Percentiles rank a stretch among this genome's conserved stretches.
Evolutionary conservation across 2,888 invertebrate genomes (phyloP).

Genomic region (Crioceris asparagi): DNA sequence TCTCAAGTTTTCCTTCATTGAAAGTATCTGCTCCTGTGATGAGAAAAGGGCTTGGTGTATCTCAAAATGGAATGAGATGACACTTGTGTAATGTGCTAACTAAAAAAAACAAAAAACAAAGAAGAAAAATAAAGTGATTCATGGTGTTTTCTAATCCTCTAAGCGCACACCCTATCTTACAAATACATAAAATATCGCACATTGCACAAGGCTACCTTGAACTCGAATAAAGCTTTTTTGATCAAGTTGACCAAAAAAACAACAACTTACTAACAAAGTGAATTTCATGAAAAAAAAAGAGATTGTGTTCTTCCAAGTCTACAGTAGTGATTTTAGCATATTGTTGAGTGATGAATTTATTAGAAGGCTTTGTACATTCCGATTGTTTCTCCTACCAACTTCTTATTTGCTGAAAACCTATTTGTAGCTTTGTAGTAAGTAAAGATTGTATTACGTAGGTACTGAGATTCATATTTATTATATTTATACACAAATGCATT

Average conservation of each 20-base stretch:
- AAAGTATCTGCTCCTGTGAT: too few relatives aligned
- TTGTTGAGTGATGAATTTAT: constrained; percentile 26
- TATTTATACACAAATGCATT: too few relatives aligned
- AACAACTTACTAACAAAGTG: constrained; percentile 19
- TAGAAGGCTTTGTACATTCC: constrained; percentile 29
- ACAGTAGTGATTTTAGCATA: constrained; percentile 25
- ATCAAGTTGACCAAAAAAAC: background rate
- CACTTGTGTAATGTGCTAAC: too few relatives aligned
- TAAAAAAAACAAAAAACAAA: too few relatives aligned
- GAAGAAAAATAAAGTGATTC: too few relatives aligned
- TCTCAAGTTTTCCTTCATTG: too few relatives aligned
- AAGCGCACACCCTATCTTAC: constrained; percentile 1
- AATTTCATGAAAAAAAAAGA: too few relatives aligned
- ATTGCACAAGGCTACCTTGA: constrained; percentile 24
- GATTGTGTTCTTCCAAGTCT: constrained; percentile 17
- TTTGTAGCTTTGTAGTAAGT: constrained; percentile 35
- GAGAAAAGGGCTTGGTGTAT: too few relatives aligned
- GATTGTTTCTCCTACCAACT: constrained; percentile 26
- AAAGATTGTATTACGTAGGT: constrained; percentile 28
- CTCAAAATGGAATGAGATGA: too few relatives aligned
- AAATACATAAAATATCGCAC: constrained; percentile 12
- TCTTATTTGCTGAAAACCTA: constrained; percentile 26
- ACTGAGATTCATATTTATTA: too few relatives aligned
- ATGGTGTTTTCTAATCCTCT: too few relatives aligned
- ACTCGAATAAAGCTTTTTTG: background rate